A percentile compares a stretch with the other conserved stretches of the same genome.
These are phyloP conservation scores for Ammodramus savannarum DNA, from an alignment of 2,113 vertebrate species.

Conservation along the genomic window DNA sequence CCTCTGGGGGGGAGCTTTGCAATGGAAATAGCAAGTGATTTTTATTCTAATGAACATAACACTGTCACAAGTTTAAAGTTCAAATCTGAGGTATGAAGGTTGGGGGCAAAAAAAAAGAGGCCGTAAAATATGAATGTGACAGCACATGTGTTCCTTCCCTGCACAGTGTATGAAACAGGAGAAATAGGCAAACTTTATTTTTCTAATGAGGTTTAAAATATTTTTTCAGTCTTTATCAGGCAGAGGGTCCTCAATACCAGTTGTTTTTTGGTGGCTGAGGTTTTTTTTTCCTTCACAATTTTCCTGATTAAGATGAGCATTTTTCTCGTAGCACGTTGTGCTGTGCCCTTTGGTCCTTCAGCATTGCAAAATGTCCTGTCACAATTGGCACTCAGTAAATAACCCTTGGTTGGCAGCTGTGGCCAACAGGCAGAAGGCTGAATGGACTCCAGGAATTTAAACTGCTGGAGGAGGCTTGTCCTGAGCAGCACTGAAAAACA, in stretches of 20 bases:
- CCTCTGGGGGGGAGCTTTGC: constrained; percentile 50
- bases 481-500: background rate
- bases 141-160: constrained; percentile 42
- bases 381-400: constrained; percentile 29
- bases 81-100: constrained; percentile 51
- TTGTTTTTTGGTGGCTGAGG: background rate
- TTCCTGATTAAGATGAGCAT: background rate
- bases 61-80: constrained; percentile 70
- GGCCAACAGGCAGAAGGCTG: background rate
- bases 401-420: background rate
- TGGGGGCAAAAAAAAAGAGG: constrained; percentile 2
- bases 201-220: constrained; percentile 43
- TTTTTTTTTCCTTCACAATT: background rate
- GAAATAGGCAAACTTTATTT: constrained; percentile 32
- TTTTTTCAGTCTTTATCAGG: background rate
- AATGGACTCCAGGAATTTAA: background rate
- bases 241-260: background rate
- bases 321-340: background rate
- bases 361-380: constrained; percentile 6
- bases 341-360: background rate
- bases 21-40: constrained; percentile 64
- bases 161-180: background rate
- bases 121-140: constrained; percentile 43
- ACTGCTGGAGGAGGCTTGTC: background rate
- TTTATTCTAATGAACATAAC: constrained; percentile 68